phyloP scores from a whole-genome alignment of 92 coral and sea anemone genomes.

The Zoanthus sociatus region DNA sequence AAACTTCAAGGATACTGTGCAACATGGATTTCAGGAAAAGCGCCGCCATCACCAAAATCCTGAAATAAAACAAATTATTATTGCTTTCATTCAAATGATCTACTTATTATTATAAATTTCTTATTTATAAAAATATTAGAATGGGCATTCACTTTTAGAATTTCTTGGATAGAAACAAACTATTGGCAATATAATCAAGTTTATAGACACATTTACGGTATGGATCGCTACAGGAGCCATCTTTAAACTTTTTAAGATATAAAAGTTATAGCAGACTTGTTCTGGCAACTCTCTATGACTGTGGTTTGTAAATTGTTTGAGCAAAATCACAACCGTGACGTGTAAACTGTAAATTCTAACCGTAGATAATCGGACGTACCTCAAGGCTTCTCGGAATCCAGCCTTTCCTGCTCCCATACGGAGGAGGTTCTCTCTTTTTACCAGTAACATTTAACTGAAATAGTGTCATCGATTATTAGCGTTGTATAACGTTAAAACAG shows the following conservation, averaged over 20 bases:
- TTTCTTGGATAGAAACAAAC: too few species aligned
- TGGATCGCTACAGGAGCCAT: too few species aligned
- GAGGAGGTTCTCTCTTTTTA: conserved; percentile 90
- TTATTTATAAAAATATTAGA: too few species aligned
- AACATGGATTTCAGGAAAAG: conserved; percentile 98
- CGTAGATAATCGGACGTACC: conserved; percentile 41
- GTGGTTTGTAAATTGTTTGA: neutral
- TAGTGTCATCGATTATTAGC: neutral
- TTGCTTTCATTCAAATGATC: neutral
- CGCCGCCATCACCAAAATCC: conserved; percentile 99
- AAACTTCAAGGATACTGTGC: conserved; percentile 91
- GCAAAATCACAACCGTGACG: neutral
- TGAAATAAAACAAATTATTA: conserved; percentile 14
- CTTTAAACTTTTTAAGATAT: too few species aligned
- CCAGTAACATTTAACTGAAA: conserved; percentile 72
- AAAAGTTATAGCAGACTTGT: too few species aligned
- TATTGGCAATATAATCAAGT: too few species aligned
- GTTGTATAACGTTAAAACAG: neutral
- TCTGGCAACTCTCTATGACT: neutral
- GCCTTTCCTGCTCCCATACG: conserved; percentile 92
- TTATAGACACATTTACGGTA: too few species aligned
- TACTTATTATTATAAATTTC: neutral
- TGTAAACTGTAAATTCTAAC: neutral
- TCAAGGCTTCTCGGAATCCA: conserved; percentile 97
- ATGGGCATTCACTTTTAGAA: too few species aligned